phyloP scores from a whole-genome alignment of 2,888 invertebrate species.

The Patella depressa region DNA sequence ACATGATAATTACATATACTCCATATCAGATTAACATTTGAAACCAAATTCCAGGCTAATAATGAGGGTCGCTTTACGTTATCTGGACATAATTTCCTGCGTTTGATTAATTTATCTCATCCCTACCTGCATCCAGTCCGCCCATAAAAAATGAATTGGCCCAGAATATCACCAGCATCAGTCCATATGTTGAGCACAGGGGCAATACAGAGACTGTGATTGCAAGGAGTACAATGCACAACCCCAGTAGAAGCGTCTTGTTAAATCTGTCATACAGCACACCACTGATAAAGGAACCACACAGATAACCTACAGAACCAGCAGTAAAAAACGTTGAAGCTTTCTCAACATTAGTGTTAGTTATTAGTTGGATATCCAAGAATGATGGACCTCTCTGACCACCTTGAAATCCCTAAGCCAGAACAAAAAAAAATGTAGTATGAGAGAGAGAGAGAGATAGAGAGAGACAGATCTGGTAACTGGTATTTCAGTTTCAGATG shows the following conservation, averaged over 20 bases:
- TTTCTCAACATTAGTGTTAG: conserved; percentile 57
- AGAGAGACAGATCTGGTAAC: neutral
- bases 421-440: conserved; percentile 6
- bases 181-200: conserved; percentile 64
- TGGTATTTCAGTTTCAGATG: too few relatives aligned
- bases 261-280: conserved; percentile 56
- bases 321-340: conserved; percentile 69
- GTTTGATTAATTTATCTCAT: too few relatives aligned
- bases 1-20: too few relatives aligned
- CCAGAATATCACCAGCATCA: conserved; percentile 60
- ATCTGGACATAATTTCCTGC: neutral
- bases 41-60: neutral
- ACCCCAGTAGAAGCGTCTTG: conserved; percentile 66
- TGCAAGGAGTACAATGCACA: conserved; percentile 66
- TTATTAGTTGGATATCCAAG: conserved; percentile 65
- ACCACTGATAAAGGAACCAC: conserved; percentile 67
- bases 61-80: neutral
- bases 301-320: conserved; percentile 68
- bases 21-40: too few relatives aligned
- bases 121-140: conserved; percentile 56
- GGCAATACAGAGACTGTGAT: conserved; percentile 66
- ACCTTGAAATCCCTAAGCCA: conserved; percentile 67
- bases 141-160: conserved; percentile 66
- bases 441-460: neutral
- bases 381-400: conserved; percentile 71